Evolutionary conservation across 2,113 vertebrate genomes (phyloP).

Genomic region (Rhea pennata): DNA sequence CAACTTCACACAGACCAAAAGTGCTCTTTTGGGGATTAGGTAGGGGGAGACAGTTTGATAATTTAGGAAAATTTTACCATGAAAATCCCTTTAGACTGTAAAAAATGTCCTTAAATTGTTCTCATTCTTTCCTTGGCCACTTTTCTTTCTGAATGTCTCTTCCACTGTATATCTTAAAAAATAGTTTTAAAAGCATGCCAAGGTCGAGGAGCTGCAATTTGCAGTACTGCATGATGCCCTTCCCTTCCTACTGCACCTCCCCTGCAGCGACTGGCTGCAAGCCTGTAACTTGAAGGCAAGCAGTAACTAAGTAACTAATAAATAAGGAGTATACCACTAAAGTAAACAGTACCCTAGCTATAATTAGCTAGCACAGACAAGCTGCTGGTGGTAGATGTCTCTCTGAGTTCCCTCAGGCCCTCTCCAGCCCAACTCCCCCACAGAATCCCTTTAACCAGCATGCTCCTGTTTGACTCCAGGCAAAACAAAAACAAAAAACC

Average conservation of each 20-base stretch:
- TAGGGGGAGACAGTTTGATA: background rate
- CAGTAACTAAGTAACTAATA: conserved; percentile 74
- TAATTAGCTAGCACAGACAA: conserved; percentile 76
- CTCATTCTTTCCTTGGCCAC: background rate
- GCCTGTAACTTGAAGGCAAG: conserved; percentile 66
- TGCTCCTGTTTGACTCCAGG: conserved; percentile 71
- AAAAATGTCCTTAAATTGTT: background rate
- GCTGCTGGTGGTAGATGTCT: conserved; percentile 75
- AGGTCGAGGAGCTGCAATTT: background rate
- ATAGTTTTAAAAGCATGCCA: background rate
- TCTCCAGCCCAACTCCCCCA: conserved; percentile 62
- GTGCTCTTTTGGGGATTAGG: background rate
- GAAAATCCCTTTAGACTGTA: background rate
- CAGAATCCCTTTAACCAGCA: conserved; percentile 74
- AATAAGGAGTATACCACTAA: conserved; percentile 72
- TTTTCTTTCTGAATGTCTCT: background rate
- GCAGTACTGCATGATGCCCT: background rate
- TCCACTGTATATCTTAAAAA: background rate
- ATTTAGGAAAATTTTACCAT: background rate
- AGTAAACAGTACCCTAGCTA: conserved; percentile 74
- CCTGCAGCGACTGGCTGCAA: conserved; percentile 62
- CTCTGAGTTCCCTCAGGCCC: conserved; percentile 57
- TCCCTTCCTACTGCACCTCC: conserved; percentile 28
- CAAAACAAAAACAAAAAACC: conserved; percentile 58
- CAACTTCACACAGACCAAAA: background rate